A percentile compares a stretch with the other conserved stretches of the same genome.
These are phyloP conservation scores for Acrocephalus scirpaceus DNA, from an alignment of 2,797 vertebrate genomes.

Conservation along the genomic window DNA sequence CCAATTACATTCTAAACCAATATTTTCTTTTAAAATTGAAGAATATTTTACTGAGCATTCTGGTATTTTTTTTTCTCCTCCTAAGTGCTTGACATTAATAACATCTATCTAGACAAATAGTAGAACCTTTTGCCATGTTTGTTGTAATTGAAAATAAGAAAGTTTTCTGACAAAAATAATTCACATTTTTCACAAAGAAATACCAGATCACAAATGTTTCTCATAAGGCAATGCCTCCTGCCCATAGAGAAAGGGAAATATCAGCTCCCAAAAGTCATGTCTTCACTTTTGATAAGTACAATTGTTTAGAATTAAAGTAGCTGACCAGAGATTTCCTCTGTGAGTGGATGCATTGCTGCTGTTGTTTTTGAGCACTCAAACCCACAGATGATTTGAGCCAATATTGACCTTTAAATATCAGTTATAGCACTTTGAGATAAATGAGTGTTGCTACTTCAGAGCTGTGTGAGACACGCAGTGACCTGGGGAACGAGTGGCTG, in stretches of 20 bases:
- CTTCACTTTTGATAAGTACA: slow-evolving; percentile 27
- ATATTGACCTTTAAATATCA: slow-evolving; percentile 67
- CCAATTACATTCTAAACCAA: background rate
- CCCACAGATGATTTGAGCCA: slow-evolving; percentile 21
- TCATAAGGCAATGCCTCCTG: background rate
- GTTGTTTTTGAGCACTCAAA: slow-evolving; percentile 16
- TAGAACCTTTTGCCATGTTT: background rate
- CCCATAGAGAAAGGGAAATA: slow-evolving; percentile 25
- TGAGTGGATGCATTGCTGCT: background rate
- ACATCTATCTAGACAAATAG: background rate
- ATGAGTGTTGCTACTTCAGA: slow-evolving; percentile 31
- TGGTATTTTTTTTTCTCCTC: background rate
- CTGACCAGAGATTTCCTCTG: slow-evolving; percentile 22
- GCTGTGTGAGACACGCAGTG: background rate
- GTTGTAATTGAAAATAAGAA: background rate
- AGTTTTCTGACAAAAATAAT: background rate
- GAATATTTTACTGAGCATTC: background rate
- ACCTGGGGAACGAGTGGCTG: background rate
- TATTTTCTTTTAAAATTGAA: background rate
- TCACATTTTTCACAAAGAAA: background rate
- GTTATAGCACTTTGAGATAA: slow-evolving; percentile 40
- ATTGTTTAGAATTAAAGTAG: background rate
- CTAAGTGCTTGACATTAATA: background rate
- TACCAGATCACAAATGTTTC: background rate
- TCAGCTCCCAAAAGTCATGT: slow-evolving; percentile 10